Evolutionary conservation across 1,140 invertebrate species (phyloP).

Genomic region (Saccostrea echinata): DNA sequence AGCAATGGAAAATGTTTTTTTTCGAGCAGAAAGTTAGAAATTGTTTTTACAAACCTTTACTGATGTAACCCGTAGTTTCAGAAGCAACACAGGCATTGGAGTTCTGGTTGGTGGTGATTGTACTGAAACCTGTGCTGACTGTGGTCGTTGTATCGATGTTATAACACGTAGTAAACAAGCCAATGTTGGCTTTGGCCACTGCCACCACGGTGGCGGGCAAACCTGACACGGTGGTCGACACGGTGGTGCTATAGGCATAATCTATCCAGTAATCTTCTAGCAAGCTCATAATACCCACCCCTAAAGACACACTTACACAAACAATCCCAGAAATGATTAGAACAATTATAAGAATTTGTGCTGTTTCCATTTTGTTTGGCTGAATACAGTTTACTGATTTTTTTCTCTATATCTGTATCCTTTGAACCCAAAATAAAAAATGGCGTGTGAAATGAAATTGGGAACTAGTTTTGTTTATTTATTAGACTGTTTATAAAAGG

Average conservation of each 20-base stretch:
- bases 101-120: background rate
- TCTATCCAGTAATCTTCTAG: background rate
- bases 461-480: background rate
- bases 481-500: background rate
- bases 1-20: too few species aligned
- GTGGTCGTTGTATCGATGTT: conserved; percentile 9
- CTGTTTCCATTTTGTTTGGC: background rate
- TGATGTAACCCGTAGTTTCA: background rate
- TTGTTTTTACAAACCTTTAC: background rate
- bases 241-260: background rate
- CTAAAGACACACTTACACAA: background rate
- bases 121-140: background rate
- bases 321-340: background rate
- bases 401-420: background rate
- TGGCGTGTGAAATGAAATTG: background rate
- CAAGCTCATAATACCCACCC: background rate
- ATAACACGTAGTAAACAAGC: background rate
- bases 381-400: background rate
- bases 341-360: background rate
- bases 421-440: background rate
- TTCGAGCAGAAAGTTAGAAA: background rate
- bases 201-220: background rate
- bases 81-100: background rate
- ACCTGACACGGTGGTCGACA: background rate
- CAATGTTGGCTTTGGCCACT: conserved; percentile 1